A percentile compares a stretch with the other conserved stretches of the same genome.
phyloP scores from a whole-genome alignment of 2,797 vertebrate species.

The Florisuga fusca region DNA sequence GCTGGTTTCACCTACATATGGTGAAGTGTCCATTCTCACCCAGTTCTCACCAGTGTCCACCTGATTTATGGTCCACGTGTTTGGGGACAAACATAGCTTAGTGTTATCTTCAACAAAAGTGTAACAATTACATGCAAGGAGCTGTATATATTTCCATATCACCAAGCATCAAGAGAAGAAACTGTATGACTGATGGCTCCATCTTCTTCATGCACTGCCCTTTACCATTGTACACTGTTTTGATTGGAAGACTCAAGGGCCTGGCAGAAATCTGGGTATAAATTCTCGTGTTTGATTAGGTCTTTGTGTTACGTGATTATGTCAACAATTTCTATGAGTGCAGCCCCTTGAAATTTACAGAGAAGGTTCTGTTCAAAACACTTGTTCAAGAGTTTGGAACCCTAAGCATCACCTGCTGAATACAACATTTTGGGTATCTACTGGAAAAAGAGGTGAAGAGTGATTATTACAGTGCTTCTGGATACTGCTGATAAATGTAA shows the following conservation, averaged over 20 bases:
- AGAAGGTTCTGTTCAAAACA: neutral
- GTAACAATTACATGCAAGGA: neutral
- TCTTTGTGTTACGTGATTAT: neutral
- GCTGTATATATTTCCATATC: neutral
- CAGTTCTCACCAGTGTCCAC: accelerated
- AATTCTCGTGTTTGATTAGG: neutral
- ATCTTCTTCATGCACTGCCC: neutral
- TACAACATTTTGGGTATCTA: neutral
- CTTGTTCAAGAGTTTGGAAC: accelerated
- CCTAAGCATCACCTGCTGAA: neutral
- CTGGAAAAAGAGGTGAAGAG: neutral
- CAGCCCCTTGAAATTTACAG: neutral
- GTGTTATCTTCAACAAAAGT: neutral
- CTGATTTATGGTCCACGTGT: accelerated
- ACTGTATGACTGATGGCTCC: neutral
- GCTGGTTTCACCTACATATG: neutral
- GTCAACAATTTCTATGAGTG: neutral
- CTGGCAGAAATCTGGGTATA: neutral
- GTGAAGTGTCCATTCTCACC: neutral
- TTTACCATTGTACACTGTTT: neutral
- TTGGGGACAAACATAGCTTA: neutral
- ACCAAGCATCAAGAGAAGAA: neutral
- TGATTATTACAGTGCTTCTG: neutral
- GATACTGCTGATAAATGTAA: neutral
- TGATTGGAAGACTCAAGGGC: neutral